A percentile compares a stretch with the other conserved stretches of the same genome.
phyloP scores from a whole-genome alignment of 1,140 invertebrate species.

The Bombus superbus region DNA sequence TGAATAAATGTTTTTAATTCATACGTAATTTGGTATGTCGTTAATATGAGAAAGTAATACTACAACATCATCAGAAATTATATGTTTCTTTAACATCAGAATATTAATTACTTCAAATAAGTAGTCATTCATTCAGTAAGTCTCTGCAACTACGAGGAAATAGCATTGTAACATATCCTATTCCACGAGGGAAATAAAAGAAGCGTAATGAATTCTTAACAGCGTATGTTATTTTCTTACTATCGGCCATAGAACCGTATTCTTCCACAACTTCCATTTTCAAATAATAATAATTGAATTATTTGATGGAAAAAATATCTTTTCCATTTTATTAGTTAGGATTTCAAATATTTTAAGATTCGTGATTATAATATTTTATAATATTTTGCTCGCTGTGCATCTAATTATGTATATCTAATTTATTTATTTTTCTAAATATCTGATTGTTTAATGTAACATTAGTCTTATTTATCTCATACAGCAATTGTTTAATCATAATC shows the following conservation, averaged over 20 bases:
- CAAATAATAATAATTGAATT: not conserved
- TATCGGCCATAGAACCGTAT: not conserved
- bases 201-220: not conserved
- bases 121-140: not conserved
- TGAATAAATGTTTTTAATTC: not conserved
- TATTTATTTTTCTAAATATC: not conserved
- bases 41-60: too few relatives aligned
- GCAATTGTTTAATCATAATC: not conserved
- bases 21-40: too few relatives aligned
- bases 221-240: conserved; percentile 6
- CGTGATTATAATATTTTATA: too few relatives aligned
- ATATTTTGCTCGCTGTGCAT: too few relatives aligned
- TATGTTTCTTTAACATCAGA: too few relatives aligned
- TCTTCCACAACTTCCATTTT: not conserved
- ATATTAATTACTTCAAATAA: too few relatives aligned
- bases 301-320: not conserved
- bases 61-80: too few relatives aligned
- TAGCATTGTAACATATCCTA: not conserved
- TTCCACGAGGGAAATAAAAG: not conserved
- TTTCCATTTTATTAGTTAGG: not conserved
- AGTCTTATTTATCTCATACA: not conserved
- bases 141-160: not conserved
- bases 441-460: not conserved
- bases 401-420: not conserved
- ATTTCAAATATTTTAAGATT: not conserved